A percentile compares a stretch with the other conserved stretches of the same genome.
These are phyloP conservation scores for Holotrichia oblita DNA, from an alignment of 1,140 invertebrate genomes.

Conservation along the genomic window DNA sequence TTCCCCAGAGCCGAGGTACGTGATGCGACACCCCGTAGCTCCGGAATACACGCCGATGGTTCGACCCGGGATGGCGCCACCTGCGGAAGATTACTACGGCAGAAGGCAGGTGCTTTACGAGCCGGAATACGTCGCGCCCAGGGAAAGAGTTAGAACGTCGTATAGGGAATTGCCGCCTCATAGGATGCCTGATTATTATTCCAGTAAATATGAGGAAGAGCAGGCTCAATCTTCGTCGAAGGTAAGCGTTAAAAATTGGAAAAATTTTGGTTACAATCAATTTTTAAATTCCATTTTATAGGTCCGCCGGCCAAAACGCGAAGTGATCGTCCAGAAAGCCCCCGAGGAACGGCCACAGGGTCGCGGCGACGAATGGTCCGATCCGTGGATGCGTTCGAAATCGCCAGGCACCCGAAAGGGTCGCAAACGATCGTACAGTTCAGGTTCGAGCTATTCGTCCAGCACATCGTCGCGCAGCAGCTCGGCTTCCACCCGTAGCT, in stretches of 20 bases:
- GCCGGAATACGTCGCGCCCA: constrained; percentile 57
- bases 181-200: constrained; percentile 57
- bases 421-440: constrained; percentile 73
- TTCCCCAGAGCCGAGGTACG: constrained; percentile 58
- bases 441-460: constrained; percentile 78
- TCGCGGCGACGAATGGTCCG: constrained; percentile 88
- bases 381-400: constrained; percentile 89
- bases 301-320: constrained; percentile 72
- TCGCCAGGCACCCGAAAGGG: constrained; percentile 67
- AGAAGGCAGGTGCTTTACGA: constrained; percentile 58
- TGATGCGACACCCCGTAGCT: constrained; percentile 54
- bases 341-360: constrained; percentile 59
- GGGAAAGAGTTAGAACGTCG: constrained; percentile 59
- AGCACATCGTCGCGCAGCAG: constrained; percentile 62
- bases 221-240: constrained; percentile 41
- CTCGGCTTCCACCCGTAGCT: constrained; percentile 61
- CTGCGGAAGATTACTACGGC: constrained; percentile 55
- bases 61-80: constrained; percentile 46
- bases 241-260: too few species aligned
- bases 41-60: constrained; percentile 51
- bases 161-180: constrained; percentile 56
- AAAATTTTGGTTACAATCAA: too few species aligned
- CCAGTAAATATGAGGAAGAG: constrained; percentile 58
- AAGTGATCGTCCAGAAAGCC: constrained; percentile 76
- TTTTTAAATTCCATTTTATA: constrained; percentile 54